Evolutionary conservation across 2,888 invertebrate species (phyloP).

Genomic region (Cataglyphis livida): DNA sequence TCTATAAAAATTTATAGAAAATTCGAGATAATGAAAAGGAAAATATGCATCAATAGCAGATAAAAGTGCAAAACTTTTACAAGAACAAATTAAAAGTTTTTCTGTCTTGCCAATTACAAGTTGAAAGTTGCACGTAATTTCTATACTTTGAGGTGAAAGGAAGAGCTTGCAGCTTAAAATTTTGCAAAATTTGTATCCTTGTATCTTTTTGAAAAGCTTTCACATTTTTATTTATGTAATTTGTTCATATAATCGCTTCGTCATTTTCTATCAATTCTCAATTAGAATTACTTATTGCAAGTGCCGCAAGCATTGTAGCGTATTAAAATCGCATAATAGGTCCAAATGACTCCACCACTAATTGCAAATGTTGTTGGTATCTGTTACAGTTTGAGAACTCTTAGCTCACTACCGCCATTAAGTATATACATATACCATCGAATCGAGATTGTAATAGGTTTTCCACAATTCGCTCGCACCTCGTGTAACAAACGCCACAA

Average conservation of each 20-base stretch:
- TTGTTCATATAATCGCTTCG: neutral
- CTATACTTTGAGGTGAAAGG: constrained; percentile 5
- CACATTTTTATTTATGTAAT: neutral
- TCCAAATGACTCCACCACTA: constrained; percentile 27
- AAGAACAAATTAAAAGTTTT: neutral
- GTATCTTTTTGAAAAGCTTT: neutral
- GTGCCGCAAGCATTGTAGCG: constrained; percentile 9
- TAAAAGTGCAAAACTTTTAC: neutral
- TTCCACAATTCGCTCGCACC: constrained; percentile 49
- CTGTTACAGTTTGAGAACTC: constrained; percentile 36
- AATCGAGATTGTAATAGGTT: constrained; percentile 50
- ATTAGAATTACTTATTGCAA: neutral
- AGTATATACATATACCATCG: constrained; percentile 23
- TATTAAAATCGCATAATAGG: constrained; percentile 44
- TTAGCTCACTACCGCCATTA: constrained; percentile 18
- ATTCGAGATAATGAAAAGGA: neutral
- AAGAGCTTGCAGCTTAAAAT: neutral
- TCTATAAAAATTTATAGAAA: neutral
- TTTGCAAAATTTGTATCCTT: neutral
- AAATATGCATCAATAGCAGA: neutral
- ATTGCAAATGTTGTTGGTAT: constrained; percentile 31
- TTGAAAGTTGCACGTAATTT: neutral
- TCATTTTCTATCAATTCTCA: neutral
- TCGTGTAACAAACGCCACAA: constrained; percentile 51
- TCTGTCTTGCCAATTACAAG: neutral